Conservation (phyloP, 2,113 vertebrate genomes). For the Sebastes fasciatus region DNA sequence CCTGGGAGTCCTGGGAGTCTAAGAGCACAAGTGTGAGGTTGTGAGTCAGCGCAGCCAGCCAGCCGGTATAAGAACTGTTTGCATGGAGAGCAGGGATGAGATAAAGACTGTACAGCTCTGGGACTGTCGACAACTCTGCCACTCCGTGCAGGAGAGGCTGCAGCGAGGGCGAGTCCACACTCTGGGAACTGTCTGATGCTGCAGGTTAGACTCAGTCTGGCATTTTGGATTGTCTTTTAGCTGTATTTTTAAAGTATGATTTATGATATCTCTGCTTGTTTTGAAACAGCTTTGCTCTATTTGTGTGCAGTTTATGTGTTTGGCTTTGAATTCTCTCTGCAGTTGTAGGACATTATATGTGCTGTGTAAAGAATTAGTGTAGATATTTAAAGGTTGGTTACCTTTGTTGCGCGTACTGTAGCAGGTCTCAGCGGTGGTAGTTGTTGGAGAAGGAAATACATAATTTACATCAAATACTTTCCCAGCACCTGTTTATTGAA, state of each 20-base stretch:
- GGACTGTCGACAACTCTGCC: constrained; percentile 46
- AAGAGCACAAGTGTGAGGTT: constrained; percentile 59
- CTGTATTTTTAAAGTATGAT: not conserved
- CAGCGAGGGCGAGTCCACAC: constrained; percentile 35
- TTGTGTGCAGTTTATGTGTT: not conserved
- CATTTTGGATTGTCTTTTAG: not conserved
- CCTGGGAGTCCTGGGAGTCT: constrained; percentile 50
- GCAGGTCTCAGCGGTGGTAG: not conserved
- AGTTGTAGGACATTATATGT: not conserved
- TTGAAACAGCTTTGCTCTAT: not conserved
- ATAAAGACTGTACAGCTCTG: constrained; percentile 54
- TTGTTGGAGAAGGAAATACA: constrained; percentile 17
- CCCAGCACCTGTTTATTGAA: constrained; percentile 14
- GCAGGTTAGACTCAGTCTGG: constrained; percentile 45
- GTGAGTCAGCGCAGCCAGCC: constrained; percentile 65
- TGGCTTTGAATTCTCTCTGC: not conserved
- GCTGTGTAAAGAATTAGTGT: not conserved
- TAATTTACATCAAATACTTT: constrained; percentile 24
- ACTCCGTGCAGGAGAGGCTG: constrained; percentile 43
- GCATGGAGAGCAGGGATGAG: constrained; percentile 58
- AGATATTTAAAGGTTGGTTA: not conserved
- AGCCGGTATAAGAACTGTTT: constrained; percentile 65
- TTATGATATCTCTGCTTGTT: not conserved
- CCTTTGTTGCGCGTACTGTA: not conserved
- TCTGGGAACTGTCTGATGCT: constrained; percentile 34